phyloP scores from a whole-genome alignment of 1,140 invertebrate genomes.

The Dendrolimus punctatus region DNA sequence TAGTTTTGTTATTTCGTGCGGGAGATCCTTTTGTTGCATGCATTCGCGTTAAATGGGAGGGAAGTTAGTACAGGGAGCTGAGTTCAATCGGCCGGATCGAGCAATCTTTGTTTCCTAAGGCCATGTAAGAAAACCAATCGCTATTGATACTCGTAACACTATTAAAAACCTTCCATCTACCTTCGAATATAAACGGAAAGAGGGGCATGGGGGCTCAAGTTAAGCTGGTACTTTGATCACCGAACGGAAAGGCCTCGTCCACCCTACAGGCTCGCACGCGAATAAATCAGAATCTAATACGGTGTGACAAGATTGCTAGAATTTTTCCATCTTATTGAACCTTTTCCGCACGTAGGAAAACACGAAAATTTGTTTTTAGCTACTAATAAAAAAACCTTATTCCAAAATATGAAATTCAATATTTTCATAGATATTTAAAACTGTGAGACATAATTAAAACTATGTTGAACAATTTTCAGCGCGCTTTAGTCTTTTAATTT shows the following conservation, averaged over 20 bases:
- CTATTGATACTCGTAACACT: slow-evolving; percentile 35
- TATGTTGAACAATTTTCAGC: too few relatives aligned
- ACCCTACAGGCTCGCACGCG: slow-evolving; percentile 37
- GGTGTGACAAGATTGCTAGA: slow-evolving; percentile 54
- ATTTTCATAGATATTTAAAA: too few relatives aligned
- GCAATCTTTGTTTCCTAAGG: slow-evolving; percentile 65
- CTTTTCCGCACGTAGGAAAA: slow-evolving; percentile 32
- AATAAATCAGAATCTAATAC: slow-evolving; percentile 67
- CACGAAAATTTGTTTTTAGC: background rate
- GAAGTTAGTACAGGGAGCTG: slow-evolving; percentile 63
- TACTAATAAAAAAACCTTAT: too few relatives aligned
- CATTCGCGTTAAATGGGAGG: slow-evolving; percentile 64
- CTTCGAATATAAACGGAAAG: slow-evolving; percentile 11
- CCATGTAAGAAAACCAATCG: slow-evolving; percentile 44
- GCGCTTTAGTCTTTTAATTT: too few relatives aligned
- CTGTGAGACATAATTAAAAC: too few relatives aligned
- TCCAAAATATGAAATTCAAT: too few relatives aligned
- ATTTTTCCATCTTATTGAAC: slow-evolving; percentile 63
- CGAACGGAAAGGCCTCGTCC: slow-evolving; percentile 40
- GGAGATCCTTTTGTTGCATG: slow-evolving; percentile 60
- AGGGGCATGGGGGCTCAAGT: slow-evolving; percentile 28
- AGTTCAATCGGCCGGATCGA: slow-evolving; percentile 61
- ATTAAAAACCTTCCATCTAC: slow-evolving; percentile 27
- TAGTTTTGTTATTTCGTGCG: slow-evolving; percentile 69
- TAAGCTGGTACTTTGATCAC: slow-evolving; percentile 26